Conservation (phyloP, 2,113 vertebrate species). For the Tonatia bakeri region DNA sequence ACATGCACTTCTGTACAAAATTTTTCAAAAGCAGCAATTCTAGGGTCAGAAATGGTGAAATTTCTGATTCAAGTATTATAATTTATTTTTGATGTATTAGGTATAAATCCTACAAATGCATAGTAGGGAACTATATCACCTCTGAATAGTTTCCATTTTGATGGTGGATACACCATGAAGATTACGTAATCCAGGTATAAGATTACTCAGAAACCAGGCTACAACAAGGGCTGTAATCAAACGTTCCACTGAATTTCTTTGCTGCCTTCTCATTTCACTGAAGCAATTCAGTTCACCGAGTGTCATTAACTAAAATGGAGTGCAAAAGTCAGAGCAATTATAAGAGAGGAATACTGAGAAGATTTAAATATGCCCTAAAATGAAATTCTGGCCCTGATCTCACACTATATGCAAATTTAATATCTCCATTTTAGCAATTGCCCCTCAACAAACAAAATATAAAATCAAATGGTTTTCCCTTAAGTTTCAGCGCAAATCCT, state of each 20-base stretch:
- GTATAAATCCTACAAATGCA: background rate
- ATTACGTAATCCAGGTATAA: conserved; percentile 32
- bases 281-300: conserved; percentile 43
- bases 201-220: conserved; percentile 34
- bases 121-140: background rate
- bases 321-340: conserved; percentile 45
- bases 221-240: conserved; percentile 33
- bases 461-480: background rate
- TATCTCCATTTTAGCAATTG: background rate
- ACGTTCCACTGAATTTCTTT: background rate
- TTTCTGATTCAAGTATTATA: background rate
- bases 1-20: background rate
- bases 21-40: conserved; percentile 2
- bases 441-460: background rate
- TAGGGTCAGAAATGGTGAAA: background rate
- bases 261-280: conserved; percentile 34
- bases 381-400: background rate
- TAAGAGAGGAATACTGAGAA: background rate
- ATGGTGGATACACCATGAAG: background rate
- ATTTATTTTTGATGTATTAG: background rate
- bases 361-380: conserved; percentile 26
- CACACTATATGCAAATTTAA: background rate
- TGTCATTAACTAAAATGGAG: conserved; percentile 46
- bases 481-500: background rate
- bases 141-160: conserved; percentile 3